Evolutionary conservation across 23 tunicate species (phyloP), one percentile per base, ranked within the genome.

Genomic region (Styela clava): DNA sequence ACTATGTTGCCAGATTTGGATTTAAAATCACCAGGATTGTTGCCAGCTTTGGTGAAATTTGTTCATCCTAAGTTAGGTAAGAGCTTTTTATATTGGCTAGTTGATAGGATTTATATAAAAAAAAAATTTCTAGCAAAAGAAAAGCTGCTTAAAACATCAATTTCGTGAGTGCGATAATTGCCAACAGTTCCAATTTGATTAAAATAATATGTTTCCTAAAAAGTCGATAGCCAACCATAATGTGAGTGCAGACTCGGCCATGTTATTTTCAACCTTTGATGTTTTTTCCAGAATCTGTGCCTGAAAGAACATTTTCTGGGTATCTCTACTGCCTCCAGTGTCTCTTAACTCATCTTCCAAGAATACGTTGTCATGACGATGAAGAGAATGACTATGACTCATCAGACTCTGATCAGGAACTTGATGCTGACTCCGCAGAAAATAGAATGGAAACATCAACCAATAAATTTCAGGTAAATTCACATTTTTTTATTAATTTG

Each of bases 271-370:
- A n/a, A n/a, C n/a, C n/a, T n/a, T n/a, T n/a, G n/a, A n/a, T n/a
- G n/a, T n/a, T n/a, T n/a, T n/a, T 56, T 56, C 20, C 63, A 56
- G 63, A 56, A 56, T 18, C 63, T 18, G 20, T 56, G 18, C 20
- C 63, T 20, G 63, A 18, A 18, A 20, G 18, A 20, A 20, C 20
- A 56, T 69, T 69, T 27, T 22, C 74, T 19, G 19, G 20, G 20
- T 69, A 69, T 1, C 79, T 82, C 18, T 25, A 61, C 21, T 61
- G 73, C 64, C 19, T 82, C 24, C 68, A 71, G 25, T 61, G 69
- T 68, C 37, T 82, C 35, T 26, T 82, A n/a, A 68, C 86, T 2
- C 27, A 32, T 3, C 65, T 82, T 5, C 79, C 79, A n/a, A n/a
- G 62, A 29, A 68, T 68, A 21, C 62, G 56, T 69, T 26, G 23